phyloP scores from a whole-genome alignment of 1,140 invertebrate species.

The Conus betulinus region DNA sequence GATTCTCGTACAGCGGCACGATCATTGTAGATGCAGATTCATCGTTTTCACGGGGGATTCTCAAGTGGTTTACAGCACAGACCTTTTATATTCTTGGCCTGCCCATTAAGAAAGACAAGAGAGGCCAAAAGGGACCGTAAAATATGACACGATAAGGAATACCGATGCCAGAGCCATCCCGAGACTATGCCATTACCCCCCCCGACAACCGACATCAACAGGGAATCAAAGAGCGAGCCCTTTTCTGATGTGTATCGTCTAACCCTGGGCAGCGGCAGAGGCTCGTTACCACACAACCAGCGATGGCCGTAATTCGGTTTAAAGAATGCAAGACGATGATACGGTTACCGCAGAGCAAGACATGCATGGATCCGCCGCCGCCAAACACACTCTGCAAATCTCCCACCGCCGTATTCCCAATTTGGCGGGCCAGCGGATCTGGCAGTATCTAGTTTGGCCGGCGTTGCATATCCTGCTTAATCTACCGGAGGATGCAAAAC shows the following conservation, averaged over 20 bases:
- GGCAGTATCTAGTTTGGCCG: conserved; percentile 14
- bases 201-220: too few species aligned
- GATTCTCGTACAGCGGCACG: too few species aligned
- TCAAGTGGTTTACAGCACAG: too few species aligned
- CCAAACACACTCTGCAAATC: background rate
- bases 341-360: background rate
- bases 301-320: conserved; percentile 9
- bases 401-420: background rate
- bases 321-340: conserved; percentile 11
- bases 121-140: too few species aligned
- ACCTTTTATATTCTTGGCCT: too few species aligned
- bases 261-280: background rate
- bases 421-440: background rate
- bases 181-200: too few species aligned
- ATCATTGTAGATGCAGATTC: too few species aligned
- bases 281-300: background rate
- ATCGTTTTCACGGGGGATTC: too few species aligned
- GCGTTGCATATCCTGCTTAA: conserved; percentile 24
- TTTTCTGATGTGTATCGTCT: background rate
- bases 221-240: too few species aligned
- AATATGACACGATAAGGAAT: too few species aligned
- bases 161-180: too few species aligned
- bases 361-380: background rate
- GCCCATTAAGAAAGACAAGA: too few species aligned
- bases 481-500: conserved; percentile 21